Evolutionary conservation across 2,888 invertebrate species (phyloP), one percentile per base, ranked within the genome.

Genomic region (Hirtodrosophila confusa): DNA sequence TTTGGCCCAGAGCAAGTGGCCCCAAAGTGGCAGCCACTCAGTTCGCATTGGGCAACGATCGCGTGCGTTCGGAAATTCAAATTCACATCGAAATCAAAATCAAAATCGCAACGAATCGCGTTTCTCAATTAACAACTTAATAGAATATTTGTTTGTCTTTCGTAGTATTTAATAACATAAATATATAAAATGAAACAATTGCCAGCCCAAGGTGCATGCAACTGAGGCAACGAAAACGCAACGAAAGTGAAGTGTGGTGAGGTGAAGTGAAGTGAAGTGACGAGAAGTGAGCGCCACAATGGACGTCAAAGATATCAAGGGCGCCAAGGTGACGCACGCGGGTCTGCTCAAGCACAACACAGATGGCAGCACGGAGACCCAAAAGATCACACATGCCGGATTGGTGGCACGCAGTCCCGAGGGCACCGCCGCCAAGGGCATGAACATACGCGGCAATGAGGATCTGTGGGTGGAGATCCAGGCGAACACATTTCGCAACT

Each of bases 391-490:
- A 43, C 95, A 95, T 89, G 95, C 95, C 41, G 98, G 97, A 27
- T 92, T 98, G 77, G 95, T 97, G 80, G 98, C 98, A 29, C 94
- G 98, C 53, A 97, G 97, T 90, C 95, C 97, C 36, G 97, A 97
- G 91, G 98, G 98, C 55, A 98, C 98, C 49, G 98, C 98, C 1
- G 98, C 98, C 76, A 96, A 97, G 90, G 97, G 97, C 75, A 98
- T 98, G 97, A 95, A 96, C 85, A 98, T 98, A 90, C 97, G 97
- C 90, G 98, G 98, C 76, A 95, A 97, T 89, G 97, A 98, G 92
- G 97, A 98, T 89, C 94, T 97, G 41, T 98, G 98, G 98, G 97
- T 98, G 51, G 97, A 97, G 91, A 98, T 98, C 75, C 98, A 98
- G 91, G 96, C 98, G 45, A 97, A 97, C 91, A 99, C 99, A 37